A percentile compares a stretch with the other conserved stretches of the same genome.
Conservation (phyloP, 2,888 invertebrate genomes). For the Glyphotaelius pellucidus region DNA sequence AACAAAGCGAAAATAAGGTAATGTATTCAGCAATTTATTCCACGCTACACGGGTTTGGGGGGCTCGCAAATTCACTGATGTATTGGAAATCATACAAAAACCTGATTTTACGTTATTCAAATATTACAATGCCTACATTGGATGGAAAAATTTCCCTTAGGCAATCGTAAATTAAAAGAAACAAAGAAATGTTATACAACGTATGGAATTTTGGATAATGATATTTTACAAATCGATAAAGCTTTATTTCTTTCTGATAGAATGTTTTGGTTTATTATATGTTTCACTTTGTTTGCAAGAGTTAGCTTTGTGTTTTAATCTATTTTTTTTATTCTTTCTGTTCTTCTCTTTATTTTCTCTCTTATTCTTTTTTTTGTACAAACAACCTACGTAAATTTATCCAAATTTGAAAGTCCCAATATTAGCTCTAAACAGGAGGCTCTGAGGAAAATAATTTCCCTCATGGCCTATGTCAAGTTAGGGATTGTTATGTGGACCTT, state of each 20-base stretch:
- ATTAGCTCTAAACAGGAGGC: too few relatives aligned
- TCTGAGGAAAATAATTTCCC: too few relatives aligned
- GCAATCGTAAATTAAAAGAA: neutral
- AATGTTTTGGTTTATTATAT: neutral
- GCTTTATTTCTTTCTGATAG: neutral
- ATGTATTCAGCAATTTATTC: slow-evolving; percentile 36
- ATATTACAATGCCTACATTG: neutral
- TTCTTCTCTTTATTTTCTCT: too few relatives aligned
- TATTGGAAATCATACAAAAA: slow-evolving; percentile 27
- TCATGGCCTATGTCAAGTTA: too few relatives aligned
- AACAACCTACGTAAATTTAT: too few relatives aligned
- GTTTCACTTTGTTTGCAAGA: too few relatives aligned
- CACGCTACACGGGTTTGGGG: neutral
- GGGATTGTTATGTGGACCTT: too few relatives aligned
- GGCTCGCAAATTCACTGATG: slow-evolving; percentile 10
- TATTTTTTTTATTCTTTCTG: too few relatives aligned
- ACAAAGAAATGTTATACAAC: neutral
- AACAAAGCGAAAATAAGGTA: slow-evolving; percentile 44
- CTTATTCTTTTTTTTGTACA: too few relatives aligned
- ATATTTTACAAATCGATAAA: neutral
- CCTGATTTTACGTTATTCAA: neutral
- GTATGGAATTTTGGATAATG: neutral
- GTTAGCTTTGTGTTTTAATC: too few relatives aligned
- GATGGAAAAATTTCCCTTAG: neutral
- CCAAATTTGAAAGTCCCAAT: too few relatives aligned